Evolutionary conservation across 2,888 invertebrate species (phyloP).

Genomic region (Nesidiocoris tenuis): DNA sequence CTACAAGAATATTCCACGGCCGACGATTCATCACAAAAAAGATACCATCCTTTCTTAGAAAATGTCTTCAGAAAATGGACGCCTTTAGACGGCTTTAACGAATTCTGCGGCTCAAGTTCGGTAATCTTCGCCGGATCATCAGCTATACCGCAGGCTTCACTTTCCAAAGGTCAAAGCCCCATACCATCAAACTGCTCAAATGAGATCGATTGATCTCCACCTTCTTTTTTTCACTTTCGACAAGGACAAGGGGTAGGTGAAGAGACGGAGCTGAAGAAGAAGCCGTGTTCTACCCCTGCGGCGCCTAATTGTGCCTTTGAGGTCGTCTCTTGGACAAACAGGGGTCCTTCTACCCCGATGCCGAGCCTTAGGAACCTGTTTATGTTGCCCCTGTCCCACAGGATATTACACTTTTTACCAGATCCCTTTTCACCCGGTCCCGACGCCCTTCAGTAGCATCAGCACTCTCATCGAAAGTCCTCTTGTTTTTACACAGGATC

Average conservation of each 20-base stretch:
- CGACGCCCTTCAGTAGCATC: slow-evolving; percentile 5
- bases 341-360: no score
- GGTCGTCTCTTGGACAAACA: slow-evolving; percentile 39
- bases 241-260: background rate
- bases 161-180: background rate
- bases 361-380: slow-evolving; percentile 33
- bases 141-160: background rate
- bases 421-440: slow-evolving; percentile 13
- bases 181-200: background rate
- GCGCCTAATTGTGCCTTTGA: slow-evolving; percentile 43
- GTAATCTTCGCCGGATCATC: no score
- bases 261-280: no score
- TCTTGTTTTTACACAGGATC: background rate
- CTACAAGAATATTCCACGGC: no score
- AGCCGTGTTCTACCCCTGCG: slow-evolving; percentile 26
- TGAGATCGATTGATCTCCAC: slow-evolving; percentile 9
- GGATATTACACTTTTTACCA: slow-evolving; percentile 44
- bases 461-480: slow-evolving; percentile 8
- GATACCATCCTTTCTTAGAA: no score
- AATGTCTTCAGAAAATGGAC: no score
- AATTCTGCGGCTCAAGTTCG: no score
- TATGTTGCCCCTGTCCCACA: slow-evolving; percentile 34
- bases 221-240: slow-evolving; percentile 12
- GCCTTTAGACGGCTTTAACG: no score
- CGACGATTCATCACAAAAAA: no score